These are phyloP conservation scores for Prionace glauca DNA, from an alignment of 2,797 vertebrate genomes.

Conservation along the genomic window DNA sequence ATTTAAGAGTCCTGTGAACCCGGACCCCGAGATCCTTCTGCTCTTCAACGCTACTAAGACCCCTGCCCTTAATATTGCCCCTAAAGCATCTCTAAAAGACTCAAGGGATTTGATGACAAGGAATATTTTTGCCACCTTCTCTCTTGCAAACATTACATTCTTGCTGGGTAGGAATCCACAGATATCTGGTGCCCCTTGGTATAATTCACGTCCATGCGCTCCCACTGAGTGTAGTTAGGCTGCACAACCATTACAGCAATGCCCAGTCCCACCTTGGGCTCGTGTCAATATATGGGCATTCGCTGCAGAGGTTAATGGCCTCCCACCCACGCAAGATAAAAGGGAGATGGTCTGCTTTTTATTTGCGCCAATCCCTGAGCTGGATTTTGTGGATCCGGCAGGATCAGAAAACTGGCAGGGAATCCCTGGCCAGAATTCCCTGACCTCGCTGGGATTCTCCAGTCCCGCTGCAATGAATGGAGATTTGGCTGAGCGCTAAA, in stretches of 20 bases:
- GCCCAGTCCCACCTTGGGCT: background rate
- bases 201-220: background rate
- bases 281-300: background rate
- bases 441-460: too few species aligned
- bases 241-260: background rate
- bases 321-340: background rate
- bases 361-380: background rate
- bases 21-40: too few species aligned
- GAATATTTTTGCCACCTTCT: background rate
- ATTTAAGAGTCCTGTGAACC: too few species aligned
- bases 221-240: background rate
- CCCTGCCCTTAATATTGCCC: too few species aligned
- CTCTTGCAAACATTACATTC: background rate
- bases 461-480: too few species aligned
- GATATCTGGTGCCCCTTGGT: background rate
- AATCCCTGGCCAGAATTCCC: background rate
- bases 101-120: background rate
- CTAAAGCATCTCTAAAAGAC: background rate
- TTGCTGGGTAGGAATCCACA: background rate
- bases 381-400: too few species aligned
- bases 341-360: background rate
- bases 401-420: too few species aligned
- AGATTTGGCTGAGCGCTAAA: too few species aligned
- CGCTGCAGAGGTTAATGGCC: background rate
- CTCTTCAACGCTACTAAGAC: too few species aligned